Percentiles rank a stretch among this genome's conserved stretches.
These are phyloP conservation scores for Oscarella lobularis DNA, from an alignment of 37 sponge, comb jelly and placozoan genomes.

Conservation along the genomic window DNA sequence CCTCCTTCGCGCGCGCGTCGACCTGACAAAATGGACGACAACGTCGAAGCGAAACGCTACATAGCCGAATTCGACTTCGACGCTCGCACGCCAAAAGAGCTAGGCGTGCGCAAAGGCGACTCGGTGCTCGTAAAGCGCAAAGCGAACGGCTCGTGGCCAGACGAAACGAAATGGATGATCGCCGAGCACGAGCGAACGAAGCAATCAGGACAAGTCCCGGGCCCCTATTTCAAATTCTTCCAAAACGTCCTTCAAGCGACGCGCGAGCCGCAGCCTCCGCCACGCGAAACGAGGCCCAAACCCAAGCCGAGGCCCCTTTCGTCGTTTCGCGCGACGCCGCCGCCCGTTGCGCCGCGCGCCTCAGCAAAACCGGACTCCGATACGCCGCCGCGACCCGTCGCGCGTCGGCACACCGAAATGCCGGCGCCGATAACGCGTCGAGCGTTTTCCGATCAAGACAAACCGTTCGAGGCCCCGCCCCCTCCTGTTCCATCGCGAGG, in stretches of 20 bases:
- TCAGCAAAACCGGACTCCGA: not conserved
- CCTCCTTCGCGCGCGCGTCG: too few relatives aligned
- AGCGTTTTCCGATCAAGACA: not conserved
- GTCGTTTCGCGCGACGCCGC: too few relatives aligned
- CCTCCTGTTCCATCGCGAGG: not conserved
- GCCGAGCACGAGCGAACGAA: not conserved
- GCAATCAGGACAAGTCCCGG: not conserved
- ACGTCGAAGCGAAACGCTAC: not conserved
- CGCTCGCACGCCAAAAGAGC: not conserved
- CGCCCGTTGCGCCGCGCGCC: not conserved
- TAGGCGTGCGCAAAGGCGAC: not conserved
- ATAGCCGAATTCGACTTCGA: not conserved
- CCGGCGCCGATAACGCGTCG: not conserved
- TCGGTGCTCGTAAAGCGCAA: not conserved
- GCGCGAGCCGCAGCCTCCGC: not conserved
- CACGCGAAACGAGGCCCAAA: not conserved
- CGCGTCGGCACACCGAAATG: not conserved
- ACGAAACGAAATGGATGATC: not conserved
- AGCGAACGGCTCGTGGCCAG: not conserved
- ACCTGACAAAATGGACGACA: too few relatives aligned
- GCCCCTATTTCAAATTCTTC: not conserved
- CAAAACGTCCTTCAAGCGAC: not conserved
- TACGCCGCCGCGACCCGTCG: not conserved
- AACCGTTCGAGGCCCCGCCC: not conserved
- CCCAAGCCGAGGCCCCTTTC: too few relatives aligned